These are phyloP conservation scores for Lasioglossum leucozonium DNA, from an alignment of 2,888 invertebrate genomes.

Conservation along the genomic window DNA sequence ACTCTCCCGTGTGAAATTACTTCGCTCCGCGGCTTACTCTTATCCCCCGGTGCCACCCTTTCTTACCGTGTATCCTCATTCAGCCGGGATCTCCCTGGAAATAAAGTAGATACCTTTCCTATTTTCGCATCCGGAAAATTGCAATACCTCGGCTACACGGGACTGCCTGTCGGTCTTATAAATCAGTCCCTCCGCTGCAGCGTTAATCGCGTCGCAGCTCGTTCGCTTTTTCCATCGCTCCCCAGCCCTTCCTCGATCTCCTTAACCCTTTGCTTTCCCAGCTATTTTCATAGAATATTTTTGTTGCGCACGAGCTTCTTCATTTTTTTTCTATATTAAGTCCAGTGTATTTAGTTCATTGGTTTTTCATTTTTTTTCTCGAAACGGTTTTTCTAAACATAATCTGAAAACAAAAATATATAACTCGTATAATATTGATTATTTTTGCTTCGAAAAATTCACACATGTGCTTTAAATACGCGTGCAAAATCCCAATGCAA, in stretches of 20 bases:
- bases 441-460: no score
- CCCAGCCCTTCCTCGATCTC: neutral
- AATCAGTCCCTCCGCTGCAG: conserved; percentile 55
- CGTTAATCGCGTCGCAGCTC: conserved; percentile 47
- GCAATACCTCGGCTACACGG: conserved; percentile 74
- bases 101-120: conserved; percentile 84
- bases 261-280: neutral
- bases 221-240: neutral
- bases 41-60: conserved; percentile 77
- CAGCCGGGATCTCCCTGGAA: conserved; percentile 80
- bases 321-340: neutral
- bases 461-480: no score
- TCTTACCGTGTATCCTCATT: conserved; percentile 83
- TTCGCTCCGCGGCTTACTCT: conserved; percentile 84
- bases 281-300: neutral
- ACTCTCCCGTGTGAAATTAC: conserved; percentile 84
- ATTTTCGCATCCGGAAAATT: conserved; percentile 83
- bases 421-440: no score
- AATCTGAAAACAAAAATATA: no score
- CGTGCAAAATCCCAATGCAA: no score
- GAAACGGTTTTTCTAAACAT: no score
- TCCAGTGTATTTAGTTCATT: no score
- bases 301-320: neutral
- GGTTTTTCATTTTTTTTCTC: no score
- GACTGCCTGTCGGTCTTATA: conserved; percentile 56